Conservation (phyloP, 2,888 invertebrate species). For the Teinopalpus imperialis region DNA sequence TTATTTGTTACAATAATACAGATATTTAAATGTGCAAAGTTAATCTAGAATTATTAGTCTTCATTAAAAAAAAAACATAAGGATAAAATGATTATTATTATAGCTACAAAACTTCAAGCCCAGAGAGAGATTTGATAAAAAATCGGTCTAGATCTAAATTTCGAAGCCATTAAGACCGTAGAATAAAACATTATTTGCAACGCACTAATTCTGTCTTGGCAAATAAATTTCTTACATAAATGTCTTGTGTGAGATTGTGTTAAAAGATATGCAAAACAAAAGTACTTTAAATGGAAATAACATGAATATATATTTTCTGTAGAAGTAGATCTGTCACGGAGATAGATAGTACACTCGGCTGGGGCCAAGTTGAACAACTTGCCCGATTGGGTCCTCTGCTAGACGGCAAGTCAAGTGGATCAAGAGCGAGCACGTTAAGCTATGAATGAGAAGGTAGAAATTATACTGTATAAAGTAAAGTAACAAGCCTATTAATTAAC, state of each 20-base stretch:
- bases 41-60: too few species aligned
- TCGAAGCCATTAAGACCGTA: too few species aligned
- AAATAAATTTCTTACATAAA: neutral
- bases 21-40: too few species aligned
- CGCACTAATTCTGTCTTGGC: neutral
- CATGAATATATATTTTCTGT: neutral
- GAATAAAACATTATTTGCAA: too few species aligned
- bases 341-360: conserved; percentile 1
- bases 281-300: neutral
- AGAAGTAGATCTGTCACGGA: neutral
- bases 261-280: conserved; percentile 1
- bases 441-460: too few species aligned
- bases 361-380: conserved; percentile 16
- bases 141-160: too few species aligned
- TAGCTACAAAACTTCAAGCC: too few species aligned
- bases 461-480: neutral
- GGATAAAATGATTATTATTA: too few species aligned
- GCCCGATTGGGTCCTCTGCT: conserved; percentile 1
- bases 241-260: neutral
- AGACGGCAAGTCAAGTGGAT: conserved; percentile 3
- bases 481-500: too few species aligned
- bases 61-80: too few species aligned
- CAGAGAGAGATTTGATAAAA: too few species aligned
- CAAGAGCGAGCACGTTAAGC: neutral
- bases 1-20: too few species aligned